phyloP scores from a whole-genome alignment of 2,113 vertebrate genomes.

The Suricata suricatta region DNA sequence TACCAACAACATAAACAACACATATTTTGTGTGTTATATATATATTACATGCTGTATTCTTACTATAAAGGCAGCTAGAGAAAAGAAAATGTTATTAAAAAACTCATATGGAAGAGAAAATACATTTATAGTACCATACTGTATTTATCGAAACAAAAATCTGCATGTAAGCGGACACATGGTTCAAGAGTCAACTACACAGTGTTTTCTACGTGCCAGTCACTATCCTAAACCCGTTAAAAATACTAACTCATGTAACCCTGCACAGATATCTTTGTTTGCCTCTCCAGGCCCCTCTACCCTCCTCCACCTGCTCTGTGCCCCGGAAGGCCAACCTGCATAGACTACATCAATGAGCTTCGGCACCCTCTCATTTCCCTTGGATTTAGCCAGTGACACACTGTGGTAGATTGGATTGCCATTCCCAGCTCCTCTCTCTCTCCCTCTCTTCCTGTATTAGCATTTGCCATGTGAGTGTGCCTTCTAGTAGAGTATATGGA shows the following conservation, averaged over 20 bases:
- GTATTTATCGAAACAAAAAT: not conserved
- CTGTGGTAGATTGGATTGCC: not conserved
- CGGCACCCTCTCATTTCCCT: not conserved
- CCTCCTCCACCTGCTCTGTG: not conserved
- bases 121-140: not conserved
- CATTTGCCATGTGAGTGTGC: not conserved
- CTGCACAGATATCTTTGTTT: not conserved
- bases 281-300: not conserved
- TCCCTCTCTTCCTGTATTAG: not conserved
- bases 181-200: not conserved
- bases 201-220: not conserved
- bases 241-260: not conserved
- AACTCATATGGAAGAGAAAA: not conserved
- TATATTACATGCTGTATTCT: not conserved
- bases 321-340: rapidly evolving
- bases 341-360: not conserved
- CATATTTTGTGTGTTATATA: not conserved
- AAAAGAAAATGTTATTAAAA: not conserved
- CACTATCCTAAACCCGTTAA: not conserved
- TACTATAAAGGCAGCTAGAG: not conserved
- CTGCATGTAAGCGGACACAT: not conserved
- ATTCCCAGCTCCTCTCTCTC: not conserved
- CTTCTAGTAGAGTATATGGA: not conserved
- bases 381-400: not conserved
- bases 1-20: not conserved